Evolutionary conservation across 2,888 invertebrate genomes (phyloP).

Genomic region (Epicampocera succincta): DNA sequence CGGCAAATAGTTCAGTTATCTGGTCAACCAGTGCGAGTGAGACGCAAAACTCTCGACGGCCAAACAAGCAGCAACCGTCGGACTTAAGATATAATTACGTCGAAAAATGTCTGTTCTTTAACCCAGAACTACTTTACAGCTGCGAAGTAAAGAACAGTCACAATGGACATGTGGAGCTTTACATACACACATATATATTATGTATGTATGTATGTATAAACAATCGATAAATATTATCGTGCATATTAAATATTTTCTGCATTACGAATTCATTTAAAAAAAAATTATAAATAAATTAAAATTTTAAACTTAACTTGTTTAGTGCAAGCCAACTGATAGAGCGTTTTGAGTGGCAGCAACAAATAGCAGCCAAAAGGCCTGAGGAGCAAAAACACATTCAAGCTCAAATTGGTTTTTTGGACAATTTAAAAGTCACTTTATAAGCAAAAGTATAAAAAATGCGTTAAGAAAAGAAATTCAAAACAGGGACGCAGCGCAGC

Average conservation of each 20-base stretch:
- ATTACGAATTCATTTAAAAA: neutral
- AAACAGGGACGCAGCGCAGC: neutral
- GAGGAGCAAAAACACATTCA: neutral
- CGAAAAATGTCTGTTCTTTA: no score
- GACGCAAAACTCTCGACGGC: no score
- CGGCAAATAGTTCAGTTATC: no score
- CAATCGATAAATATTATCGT: neutral
- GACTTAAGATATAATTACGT: no score
- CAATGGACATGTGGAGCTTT: no score
- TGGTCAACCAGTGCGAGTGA: no score
- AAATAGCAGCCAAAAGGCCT: slow-evolving; percentile 24
- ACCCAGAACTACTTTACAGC: no score
- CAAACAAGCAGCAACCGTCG: no score
- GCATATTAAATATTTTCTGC: slow-evolving; percentile 1
- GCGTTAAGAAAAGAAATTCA: slow-evolving; percentile 36
- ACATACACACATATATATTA: no score
- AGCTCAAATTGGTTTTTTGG: neutral
- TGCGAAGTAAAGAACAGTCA: no score
- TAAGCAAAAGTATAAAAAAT: slow-evolving; percentile 33
- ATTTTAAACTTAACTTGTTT: neutral
- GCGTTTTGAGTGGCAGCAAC: neutral
- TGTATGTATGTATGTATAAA: no score
- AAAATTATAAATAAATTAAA: neutral
- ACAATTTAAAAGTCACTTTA: slow-evolving; percentile 10
- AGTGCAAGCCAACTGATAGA: neutral